These are phyloP conservation scores for Stegophylla sp. DNA, from an alignment of 2,888 invertebrate species.

Conservation along the genomic window DNA sequence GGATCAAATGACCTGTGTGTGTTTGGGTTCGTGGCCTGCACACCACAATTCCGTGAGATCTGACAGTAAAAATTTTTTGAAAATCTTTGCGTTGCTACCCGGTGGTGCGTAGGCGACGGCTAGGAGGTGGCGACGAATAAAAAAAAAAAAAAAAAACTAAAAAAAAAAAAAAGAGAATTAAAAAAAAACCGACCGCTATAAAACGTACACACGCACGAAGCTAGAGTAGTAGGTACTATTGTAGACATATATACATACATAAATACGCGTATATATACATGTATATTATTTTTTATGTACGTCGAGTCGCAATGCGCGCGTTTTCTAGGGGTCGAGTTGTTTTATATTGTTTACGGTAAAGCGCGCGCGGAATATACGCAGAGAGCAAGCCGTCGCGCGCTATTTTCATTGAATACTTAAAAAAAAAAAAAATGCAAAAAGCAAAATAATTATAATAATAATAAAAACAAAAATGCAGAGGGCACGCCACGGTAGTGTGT, in stretches of 20 bases:
- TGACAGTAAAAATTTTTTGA: constrained; percentile 40
- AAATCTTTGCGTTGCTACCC: constrained; percentile 45
- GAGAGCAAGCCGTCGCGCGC: background rate
- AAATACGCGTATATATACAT: no score
- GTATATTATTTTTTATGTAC: background rate
- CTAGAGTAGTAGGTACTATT: background rate
- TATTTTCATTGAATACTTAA: constrained; percentile 34
- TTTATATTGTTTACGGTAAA: constrained; percentile 38
- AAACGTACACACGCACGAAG: background rate
- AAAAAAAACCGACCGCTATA: constrained; percentile 42
- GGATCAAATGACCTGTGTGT: no score
- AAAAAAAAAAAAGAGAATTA: no score
- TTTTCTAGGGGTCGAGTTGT: constrained; percentile 31
- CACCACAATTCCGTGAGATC: constrained; percentile 26
- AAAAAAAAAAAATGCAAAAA: constrained; percentile 25
- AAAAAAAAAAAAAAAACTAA: background rate
- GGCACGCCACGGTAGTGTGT: background rate
- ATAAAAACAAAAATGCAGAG: background rate
- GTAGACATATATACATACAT: no score
- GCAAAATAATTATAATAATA: background rate
- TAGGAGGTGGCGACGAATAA: background rate
- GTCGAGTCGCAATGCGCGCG: constrained; percentile 16
- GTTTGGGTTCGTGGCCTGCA: no score
- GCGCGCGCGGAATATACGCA: background rate
- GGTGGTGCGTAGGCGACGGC: background rate